Conservation (phyloP, 2,888 invertebrate species). For the Himalopsyche japonica region DNA sequence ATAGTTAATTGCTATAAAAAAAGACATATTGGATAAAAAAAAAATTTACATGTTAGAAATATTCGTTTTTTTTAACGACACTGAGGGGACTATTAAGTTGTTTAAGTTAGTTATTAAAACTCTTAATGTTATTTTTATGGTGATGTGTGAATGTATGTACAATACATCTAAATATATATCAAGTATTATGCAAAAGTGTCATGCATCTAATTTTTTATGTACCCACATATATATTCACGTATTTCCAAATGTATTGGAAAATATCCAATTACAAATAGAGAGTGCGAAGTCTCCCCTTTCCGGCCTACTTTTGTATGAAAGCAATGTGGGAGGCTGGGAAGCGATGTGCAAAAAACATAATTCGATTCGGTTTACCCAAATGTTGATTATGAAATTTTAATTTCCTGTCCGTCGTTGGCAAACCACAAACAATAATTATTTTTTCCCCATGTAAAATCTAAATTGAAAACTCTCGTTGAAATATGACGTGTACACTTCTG, state of each 20-base stretch:
- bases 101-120: too few relatives aligned
- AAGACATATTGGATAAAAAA: too few relatives aligned
- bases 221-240: too few relatives aligned
- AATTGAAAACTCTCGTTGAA: slow-evolving; percentile 8
- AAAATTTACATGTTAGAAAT: too few relatives aligned
- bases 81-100: too few relatives aligned
- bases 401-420: slow-evolving; percentile 27
- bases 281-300: not conserved
- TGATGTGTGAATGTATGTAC: too few relatives aligned
- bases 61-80: too few relatives aligned
- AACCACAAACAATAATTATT: slow-evolving; percentile 29
- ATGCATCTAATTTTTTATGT: too few relatives aligned
- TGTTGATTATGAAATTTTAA: slow-evolving; percentile 39
- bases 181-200: too few relatives aligned
- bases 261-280: not conserved
- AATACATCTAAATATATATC: too few relatives aligned
- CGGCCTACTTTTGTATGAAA: not conserved
- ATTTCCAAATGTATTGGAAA: not conserved
- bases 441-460: not conserved
- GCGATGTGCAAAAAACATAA: slow-evolving; percentile 3
- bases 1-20: too few relatives aligned
- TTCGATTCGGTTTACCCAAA: slow-evolving; percentile 23
- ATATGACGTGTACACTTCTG: not conserved
- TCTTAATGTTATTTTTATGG: too few relatives aligned
- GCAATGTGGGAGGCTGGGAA: not conserved